Percentiles rank a stretch among this genome's conserved stretches.
Evolutionary conservation across 2,797 vertebrate species (phyloP).

Genomic region (Perdix hodgsoniae): DNA sequence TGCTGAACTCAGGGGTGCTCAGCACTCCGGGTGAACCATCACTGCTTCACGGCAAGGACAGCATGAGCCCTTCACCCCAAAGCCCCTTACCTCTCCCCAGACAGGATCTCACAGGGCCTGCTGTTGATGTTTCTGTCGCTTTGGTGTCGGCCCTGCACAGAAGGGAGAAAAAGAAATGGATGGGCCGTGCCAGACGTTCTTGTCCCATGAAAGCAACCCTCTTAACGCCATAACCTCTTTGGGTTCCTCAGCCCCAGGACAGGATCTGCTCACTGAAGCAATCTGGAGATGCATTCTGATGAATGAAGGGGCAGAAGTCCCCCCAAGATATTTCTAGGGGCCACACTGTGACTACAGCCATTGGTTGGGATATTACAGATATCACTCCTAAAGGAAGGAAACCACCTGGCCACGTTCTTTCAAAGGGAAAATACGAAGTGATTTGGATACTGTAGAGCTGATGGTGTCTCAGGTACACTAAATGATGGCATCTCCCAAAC

Average conservation of each 20-base stretch:
- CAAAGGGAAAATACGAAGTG: accelerated
- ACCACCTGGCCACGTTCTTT: no score
- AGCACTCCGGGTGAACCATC: neutral
- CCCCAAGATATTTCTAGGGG: neutral
- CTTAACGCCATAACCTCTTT: neutral
- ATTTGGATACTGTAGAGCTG: neutral
- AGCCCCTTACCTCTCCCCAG: constrained; percentile 85
- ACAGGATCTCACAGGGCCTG: constrained; percentile 88
- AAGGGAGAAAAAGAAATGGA: neutral
- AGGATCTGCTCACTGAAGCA: neutral
- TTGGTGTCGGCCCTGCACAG: constrained; percentile 84
- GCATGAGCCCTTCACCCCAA: accelerated
- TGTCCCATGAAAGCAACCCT: neutral
- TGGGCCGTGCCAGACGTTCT: neutral
- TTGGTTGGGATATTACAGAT: neutral
- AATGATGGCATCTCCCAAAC: neutral
- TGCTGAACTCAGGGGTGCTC: neutral
- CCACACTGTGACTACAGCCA: neutral
- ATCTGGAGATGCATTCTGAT: neutral
- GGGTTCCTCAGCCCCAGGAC: neutral
- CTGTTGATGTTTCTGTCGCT: constrained; percentile 89
- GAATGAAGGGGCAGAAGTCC: neutral
- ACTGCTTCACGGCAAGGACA: neutral
- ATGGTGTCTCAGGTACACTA: accelerated
- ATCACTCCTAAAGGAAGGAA: neutral